Percentiles rank a stretch among this genome's conserved stretches.
phyloP scores from a whole-genome alignment of 2,888 invertebrate species.

The Machimus atricapillus region DNA sequence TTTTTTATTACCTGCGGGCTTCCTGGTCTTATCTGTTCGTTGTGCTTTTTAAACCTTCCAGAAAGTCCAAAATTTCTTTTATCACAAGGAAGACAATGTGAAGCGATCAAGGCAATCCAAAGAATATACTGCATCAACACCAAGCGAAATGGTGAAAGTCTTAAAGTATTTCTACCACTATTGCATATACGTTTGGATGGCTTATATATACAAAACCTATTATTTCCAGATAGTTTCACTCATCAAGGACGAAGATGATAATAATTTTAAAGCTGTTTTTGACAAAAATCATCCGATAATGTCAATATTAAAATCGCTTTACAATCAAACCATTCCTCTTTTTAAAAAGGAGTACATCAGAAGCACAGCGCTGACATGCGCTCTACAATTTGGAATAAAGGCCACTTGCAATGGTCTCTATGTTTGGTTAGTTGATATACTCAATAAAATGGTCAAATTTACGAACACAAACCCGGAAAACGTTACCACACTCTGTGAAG shows the following conservation, averaged over 20 bases:
- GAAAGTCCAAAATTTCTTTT: constrained; percentile 59
- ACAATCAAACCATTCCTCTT: constrained; percentile 57
- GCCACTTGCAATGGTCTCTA: constrained; percentile 57
- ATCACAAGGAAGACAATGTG: constrained; percentile 52
- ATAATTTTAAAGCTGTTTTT: background rate
- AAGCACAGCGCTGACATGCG: constrained; percentile 54
- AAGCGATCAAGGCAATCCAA: constrained; percentile 54
- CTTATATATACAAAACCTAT: background rate
- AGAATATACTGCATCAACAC: constrained; percentile 54
- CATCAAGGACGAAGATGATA: background rate
- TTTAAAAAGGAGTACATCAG: constrained; percentile 54
- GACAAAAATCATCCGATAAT: background rate
- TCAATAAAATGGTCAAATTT: constrained; percentile 55
- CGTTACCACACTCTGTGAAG: constrained; percentile 52
- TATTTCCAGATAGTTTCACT: background rate
- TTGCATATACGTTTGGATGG: too few relatives aligned
- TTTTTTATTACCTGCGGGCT: constrained; percentile 57
- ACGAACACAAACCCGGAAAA: background rate
- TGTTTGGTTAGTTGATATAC: constrained; percentile 59
- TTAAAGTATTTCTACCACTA: constrained; percentile 48
- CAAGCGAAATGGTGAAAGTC: constrained; percentile 50
- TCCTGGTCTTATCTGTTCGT: constrained; percentile 55
- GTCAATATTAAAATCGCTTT: constrained; percentile 53
- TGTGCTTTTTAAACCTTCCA: constrained; percentile 55
- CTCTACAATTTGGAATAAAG: constrained; percentile 57